Evolutionary conservation across 1,140 invertebrate genomes (phyloP).

Genomic region (Drosophila nigrodunni): DNA sequence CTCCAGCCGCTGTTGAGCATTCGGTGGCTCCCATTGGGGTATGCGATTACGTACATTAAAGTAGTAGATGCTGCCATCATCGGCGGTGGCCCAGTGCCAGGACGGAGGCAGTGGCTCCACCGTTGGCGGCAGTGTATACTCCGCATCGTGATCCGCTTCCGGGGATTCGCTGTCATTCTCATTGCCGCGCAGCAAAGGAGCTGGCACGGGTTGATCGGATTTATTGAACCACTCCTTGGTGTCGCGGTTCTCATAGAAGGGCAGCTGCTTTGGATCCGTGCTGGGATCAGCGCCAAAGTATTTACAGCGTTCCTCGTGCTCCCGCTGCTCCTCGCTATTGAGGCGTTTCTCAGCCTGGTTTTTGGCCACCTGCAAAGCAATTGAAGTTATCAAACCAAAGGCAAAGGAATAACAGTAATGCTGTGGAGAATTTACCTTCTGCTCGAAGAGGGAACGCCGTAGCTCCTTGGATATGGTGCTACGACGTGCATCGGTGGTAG

Average conservation of each 20-base stretch:
- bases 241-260: constrained; percentile 87
- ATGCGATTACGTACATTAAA: constrained; percentile 94
- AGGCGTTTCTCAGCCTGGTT: constrained; percentile 88
- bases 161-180: constrained; percentile 27
- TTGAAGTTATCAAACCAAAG: background rate
- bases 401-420: background rate
- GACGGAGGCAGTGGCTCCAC: constrained; percentile 90
- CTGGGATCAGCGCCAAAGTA: constrained; percentile 87
- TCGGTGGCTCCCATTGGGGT: constrained; percentile 95
- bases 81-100: constrained; percentile 94
- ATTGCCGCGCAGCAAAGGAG: constrained; percentile 79
- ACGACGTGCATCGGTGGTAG: background rate
- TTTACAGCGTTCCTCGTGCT: constrained; percentile 87
- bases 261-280: constrained; percentile 86
- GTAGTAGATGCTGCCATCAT: constrained; percentile 94
- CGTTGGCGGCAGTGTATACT: constrained; percentile 85
- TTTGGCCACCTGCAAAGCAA: constrained; percentile 87
- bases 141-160: constrained; percentile 30
- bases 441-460: constrained; percentile 90
- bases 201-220: constrained; percentile 78
- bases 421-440: constrained; percentile 79
- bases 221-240: constrained; percentile 87
- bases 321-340: constrained; percentile 87
- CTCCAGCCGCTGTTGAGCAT: constrained; percentile 66
- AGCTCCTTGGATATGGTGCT: constrained; percentile 67